A percentile compares a stretch with the other conserved stretches of the same genome.
These are phyloP conservation scores for Lagorchestes hirsutus DNA, from an alignment of 2,797 vertebrate species.

Conservation along the genomic window DNA sequence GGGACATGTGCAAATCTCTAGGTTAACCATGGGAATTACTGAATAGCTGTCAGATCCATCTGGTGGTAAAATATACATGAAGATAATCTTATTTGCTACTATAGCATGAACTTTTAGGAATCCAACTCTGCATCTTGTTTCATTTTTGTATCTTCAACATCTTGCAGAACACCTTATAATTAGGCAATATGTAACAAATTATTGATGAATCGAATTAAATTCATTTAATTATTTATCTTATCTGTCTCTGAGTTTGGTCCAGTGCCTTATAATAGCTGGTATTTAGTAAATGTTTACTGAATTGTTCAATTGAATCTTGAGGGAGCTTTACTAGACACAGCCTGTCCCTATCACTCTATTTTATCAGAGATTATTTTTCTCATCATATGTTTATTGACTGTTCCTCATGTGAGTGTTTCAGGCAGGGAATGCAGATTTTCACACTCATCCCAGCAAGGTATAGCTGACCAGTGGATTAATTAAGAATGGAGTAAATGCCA, in stretches of 20 bases:
- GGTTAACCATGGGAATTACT: not conserved
- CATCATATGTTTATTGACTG: not conserved
- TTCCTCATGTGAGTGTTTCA: conserved; percentile 63
- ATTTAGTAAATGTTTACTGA: not conserved
- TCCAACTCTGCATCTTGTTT: not conserved
- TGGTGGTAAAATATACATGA: not conserved
- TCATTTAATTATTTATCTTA: not conserved
- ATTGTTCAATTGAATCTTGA: not conserved
- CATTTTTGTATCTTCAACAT: not conserved
- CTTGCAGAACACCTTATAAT: not conserved
- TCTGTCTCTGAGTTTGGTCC: not conserved
- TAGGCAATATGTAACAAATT: not conserved
- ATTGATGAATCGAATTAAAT: not conserved
- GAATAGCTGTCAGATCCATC: not conserved
- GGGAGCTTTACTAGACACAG: not conserved
- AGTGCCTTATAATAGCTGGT: not conserved
- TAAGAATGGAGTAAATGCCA: conserved; percentile 78
- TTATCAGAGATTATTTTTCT: not conserved
- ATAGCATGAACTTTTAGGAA: not conserved
- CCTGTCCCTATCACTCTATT: not conserved
- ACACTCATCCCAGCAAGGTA: conserved; percentile 64
- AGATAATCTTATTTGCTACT: not conserved
- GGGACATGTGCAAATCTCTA: not conserved
- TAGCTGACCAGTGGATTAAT: conserved; percentile 73
- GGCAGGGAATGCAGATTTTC: not conserved